These are phyloP conservation scores for Agapornis canus DNA, from an alignment of 2,797 vertebrate species.

Conservation along the genomic window DNA sequence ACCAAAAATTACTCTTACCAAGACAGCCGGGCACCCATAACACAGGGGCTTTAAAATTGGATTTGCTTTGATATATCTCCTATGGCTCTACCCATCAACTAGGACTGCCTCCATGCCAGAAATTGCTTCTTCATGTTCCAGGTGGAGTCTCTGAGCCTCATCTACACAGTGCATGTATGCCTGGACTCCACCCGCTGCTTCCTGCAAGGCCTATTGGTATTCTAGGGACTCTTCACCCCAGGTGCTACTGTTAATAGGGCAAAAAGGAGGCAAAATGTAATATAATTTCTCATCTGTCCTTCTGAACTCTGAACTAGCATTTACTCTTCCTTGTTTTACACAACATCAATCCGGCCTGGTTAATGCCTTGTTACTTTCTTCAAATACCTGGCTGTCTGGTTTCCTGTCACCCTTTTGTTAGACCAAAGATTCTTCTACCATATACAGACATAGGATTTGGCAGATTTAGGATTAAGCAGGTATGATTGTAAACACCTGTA, in stretches of 20 bases:
- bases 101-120: neutral
- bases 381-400: neutral
- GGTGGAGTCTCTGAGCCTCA: neutral
- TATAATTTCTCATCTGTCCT: neutral
- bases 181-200: neutral
- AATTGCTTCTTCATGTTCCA: neutral
- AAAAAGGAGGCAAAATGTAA: neutral
- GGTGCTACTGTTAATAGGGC: neutral
- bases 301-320: neutral
- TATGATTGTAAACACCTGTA: neutral
- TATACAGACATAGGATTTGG: neutral
- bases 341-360: neutral
- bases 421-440: neutral
- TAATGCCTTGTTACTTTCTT: neutral
- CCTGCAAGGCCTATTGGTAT: fast-evolving
- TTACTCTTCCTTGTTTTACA: neutral
- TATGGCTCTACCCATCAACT: neutral
- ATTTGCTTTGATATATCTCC: neutral
- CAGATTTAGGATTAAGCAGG: neutral
- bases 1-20: neutral
- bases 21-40: neutral
- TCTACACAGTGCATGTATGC: fast-evolving
- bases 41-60: neutral
- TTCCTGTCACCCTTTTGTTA: neutral
- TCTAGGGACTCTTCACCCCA: neutral